Percentiles rank a stretch among this genome's conserved stretches.
Evolutionary conservation across 2,113 vertebrate genomes (phyloP).

Genomic region (Cavia porcellus): DNA sequence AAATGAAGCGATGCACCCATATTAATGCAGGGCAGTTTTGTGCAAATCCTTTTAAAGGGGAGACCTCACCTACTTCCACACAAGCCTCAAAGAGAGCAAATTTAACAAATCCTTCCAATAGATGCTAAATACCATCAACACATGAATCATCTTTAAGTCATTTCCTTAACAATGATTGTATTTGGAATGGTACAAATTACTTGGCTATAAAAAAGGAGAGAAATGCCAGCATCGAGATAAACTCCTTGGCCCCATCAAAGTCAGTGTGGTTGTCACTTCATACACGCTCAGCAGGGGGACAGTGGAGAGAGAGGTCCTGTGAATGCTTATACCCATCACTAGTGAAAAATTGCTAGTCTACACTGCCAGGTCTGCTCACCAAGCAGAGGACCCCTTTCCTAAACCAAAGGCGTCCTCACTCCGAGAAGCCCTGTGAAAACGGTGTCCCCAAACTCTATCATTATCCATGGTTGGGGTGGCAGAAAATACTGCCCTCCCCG

Average conservation of each 20-base stretch:
- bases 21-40: neutral
- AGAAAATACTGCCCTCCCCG: neutral
- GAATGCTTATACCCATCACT: neutral
- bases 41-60: conserved; percentile 44
- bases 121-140: conserved; percentile 80
- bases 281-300: neutral
- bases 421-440: neutral
- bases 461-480: neutral
- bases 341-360: neutral
- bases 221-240: conserved; percentile 57
- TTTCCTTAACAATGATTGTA: conserved; percentile 79
- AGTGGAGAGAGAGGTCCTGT: neutral
- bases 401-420: neutral
- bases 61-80: neutral
- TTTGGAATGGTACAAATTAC: conserved; percentile 78
- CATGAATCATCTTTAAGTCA: conserved; percentile 77
- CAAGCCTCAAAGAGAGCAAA: conserved; percentile 64
- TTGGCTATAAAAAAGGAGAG: conserved; percentile 61
- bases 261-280: neutral
- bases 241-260: neutral
- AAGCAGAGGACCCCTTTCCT: neutral
- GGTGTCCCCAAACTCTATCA: no score
- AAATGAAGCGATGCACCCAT: neutral
- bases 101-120: conserved; percentile 70
- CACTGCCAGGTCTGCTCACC: neutral